Evolutionary conservation across 1,140 invertebrate species (phyloP).

Genomic region (Achatina immaculata): DNA sequence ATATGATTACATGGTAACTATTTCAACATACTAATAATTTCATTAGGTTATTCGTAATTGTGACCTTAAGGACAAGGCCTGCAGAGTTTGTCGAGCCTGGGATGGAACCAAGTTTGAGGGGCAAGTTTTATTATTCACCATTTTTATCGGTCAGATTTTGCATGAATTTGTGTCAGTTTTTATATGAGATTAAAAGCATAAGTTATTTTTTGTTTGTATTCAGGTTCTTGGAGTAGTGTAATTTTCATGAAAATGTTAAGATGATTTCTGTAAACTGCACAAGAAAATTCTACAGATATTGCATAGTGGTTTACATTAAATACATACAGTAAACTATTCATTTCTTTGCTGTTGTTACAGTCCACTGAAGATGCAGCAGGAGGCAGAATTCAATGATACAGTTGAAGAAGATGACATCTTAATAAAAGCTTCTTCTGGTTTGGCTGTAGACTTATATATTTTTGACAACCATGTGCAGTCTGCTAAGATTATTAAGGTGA

Average conservation of each 20-base stretch:
- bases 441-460: background rate
- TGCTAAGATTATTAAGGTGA: background rate
- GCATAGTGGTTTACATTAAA: no score
- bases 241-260: no score
- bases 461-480: background rate
- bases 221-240: no score
- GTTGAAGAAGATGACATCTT: background rate
- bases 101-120: slow-evolving; percentile 24
- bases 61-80: background rate
- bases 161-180: no score
- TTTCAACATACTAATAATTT: background rate
- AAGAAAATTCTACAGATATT: no score
- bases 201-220: no score
- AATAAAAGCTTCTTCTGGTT: slow-evolving; percentile 1
- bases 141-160: background rate
- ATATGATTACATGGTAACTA: no score
- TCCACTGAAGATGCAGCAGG: background rate
- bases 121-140: background rate
- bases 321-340: no score
- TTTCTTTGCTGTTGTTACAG: background rate
- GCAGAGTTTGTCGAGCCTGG: slow-evolving; percentile 17
- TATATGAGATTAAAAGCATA: no score
- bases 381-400: background rate
- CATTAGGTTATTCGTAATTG: slow-evolving; percentile 22
- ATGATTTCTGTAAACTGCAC: no score